Conservation (phyloP, 2,888 invertebrate species). For the Nephrotoma guestfalica region DNA sequence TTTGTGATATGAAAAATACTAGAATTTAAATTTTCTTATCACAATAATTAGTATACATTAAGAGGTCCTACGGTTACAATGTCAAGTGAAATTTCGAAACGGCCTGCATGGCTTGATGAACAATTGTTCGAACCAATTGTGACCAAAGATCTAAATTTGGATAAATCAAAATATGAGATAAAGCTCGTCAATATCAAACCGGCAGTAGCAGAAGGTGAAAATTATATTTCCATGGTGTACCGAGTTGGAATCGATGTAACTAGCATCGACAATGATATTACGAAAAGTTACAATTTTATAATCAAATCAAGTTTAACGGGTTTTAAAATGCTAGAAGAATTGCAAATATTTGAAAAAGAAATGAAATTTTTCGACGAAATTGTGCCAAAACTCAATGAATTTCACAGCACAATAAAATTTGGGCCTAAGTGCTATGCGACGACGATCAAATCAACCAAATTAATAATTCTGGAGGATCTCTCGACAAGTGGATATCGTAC, state of each 20-base stretch:
- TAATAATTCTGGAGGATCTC: not conserved
- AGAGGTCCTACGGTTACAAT: not conserved
- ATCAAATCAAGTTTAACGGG: not conserved
- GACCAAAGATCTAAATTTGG: not conserved
- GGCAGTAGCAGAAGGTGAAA: too few species aligned
- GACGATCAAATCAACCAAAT: not conserved
- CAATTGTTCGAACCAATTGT: not conserved
- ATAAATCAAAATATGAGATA: not conserved
- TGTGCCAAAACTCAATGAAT: not conserved
- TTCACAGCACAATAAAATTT: not conserved
- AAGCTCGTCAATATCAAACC: too few species aligned
- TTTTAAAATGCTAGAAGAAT: not conserved
- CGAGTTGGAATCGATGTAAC: too few species aligned
- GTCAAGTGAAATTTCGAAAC: not conserved
- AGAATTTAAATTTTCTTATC: too few species aligned
- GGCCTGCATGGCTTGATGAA: not conserved
- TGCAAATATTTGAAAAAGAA: not conserved
- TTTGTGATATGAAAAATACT: too few species aligned
- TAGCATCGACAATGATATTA: not conserved
- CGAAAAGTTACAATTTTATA: not conserved
- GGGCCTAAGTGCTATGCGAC: not conserved
- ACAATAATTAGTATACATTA: too few species aligned
- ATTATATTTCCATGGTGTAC: too few species aligned
- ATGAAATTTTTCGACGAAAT: not conserved
- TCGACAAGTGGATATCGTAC: not conserved